Evolutionary conservation across 2,888 invertebrate genomes (phyloP), one percentile per base, ranked within the genome.

Genomic region (Elgonia sp.): DNA sequence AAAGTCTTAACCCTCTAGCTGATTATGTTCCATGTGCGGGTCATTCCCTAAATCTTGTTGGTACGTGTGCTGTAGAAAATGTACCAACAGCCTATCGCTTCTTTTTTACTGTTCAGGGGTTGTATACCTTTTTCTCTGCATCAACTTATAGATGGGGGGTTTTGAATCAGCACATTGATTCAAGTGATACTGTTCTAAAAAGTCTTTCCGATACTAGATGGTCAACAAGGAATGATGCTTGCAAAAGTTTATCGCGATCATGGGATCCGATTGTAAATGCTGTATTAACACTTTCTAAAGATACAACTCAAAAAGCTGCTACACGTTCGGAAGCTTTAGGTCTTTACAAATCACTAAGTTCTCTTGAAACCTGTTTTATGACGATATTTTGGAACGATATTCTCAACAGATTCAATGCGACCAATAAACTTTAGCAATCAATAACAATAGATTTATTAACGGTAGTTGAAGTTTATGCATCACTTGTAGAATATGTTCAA

Each of bases 11-110:
- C 79, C 79, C 87, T 46, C 80, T 86, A 20, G 89, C 88, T 21
- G 75, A 88, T 79, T 91, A 88, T 87, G 86, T 91, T 55, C 92
- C 92, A 53, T 91, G 90, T 80, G 84, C 91, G 63, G 90, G 57
- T 10, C 57, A 90, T 21, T 91, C 91, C n/a, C 67, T 91, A 46
- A 92, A 92, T 90, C 84, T 92, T 72, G 90, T 91, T 42, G 90
- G 84, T 29, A 89, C 76, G 40, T 82, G 81, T 75, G 91, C 90
- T 84, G 92, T 90, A 62, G 90, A 92, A 63, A 90, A 84, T 72
- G 90, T 90, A 86, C 20, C 76, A 76, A 60, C 83, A 81, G 90
- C 90, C 72, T 76, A 79, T 21, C 65, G 55, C 55, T 91, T 90
- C 70, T 91, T 91, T 88, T 77, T 69, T 50, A 86, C 90, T 53